Evolutionary conservation across 2,113 vertebrate genomes (phyloP).

Genomic region (Phaethornis superciliosus): DNA sequence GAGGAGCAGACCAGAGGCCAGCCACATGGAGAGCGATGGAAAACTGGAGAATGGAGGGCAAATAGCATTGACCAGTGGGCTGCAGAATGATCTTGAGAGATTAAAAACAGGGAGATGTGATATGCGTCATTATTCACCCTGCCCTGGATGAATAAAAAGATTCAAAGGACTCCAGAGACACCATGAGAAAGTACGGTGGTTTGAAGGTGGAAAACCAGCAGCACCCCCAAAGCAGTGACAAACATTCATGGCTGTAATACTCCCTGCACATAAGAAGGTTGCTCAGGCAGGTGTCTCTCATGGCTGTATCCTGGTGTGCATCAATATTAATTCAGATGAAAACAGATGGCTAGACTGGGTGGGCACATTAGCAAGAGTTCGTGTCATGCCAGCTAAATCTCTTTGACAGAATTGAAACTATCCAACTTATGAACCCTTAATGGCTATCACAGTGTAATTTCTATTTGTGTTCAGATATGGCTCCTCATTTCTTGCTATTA

Average conservation of each 20-base stretch:
- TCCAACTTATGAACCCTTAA: background rate
- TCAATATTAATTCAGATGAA: background rate
- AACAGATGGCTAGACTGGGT: background rate
- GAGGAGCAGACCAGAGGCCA: background rate
- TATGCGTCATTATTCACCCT: background rate
- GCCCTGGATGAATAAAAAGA: background rate
- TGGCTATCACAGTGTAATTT: background rate
- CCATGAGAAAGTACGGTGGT: rapidly evolving
- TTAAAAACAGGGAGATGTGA: rapidly evolving
- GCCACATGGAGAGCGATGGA: background rate
- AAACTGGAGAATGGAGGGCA: background rate
- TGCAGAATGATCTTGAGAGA: background rate
- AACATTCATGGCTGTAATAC: background rate
- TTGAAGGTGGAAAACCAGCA: background rate
- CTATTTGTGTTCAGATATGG: background rate
- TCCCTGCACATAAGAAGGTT: background rate
- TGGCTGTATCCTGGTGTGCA: background rate
- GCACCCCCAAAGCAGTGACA: background rate
- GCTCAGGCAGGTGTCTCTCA: background rate
- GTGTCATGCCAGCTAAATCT: background rate
- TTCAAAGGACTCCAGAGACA: background rate
- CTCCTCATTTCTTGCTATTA: background rate
- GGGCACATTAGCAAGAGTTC: background rate
- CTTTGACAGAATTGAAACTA: background rate
- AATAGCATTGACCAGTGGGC: background rate